phyloP scores from a whole-genome alignment of 1,140 invertebrate species.

The Lasaia peninsularis region DNA sequence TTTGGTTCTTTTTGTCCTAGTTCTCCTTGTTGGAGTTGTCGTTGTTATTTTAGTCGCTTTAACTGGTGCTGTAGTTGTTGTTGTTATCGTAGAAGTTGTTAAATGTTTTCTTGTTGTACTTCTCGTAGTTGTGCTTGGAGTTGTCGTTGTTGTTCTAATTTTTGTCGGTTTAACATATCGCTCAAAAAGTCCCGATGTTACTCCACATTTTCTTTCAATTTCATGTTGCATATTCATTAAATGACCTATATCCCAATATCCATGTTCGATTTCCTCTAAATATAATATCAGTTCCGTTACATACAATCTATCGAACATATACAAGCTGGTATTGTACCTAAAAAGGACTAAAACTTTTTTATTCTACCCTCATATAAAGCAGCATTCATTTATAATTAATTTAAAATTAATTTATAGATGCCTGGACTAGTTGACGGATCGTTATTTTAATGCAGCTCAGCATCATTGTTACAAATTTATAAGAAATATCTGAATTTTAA shows the following conservation, averaged over 20 bases:
- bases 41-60: neutral
- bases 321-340: constrained; percentile 29
- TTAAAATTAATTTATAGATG: too few relatives aligned
- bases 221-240: constrained; percentile 33
- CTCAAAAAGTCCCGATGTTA: neutral
- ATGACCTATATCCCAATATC: constrained; percentile 37
- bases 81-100: neutral
- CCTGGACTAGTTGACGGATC: too few relatives aligned
- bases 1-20: neutral
- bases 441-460: too few relatives aligned
- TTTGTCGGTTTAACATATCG: neutral
- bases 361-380: too few relatives aligned
- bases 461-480: too few relatives aligned
- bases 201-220: constrained; percentile 37
- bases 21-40: too few relatives aligned
- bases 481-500: too few relatives aligned
- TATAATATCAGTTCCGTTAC: constrained; percentile 25
- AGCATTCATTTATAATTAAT: too few relatives aligned
- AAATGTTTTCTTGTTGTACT: neutral
- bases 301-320: constrained; percentile 16
- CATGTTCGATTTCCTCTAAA: constrained; percentile 35
- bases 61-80: neutral
- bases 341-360: too few relatives aligned
- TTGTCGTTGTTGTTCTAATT: constrained; percentile 1
- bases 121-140: neutral